Percentiles rank a stretch among this genome's conserved stretches.
Evolutionary conservation across 2,113 vertebrate species (phyloP).

Genomic region (Neofelis nebulosa): DNA sequence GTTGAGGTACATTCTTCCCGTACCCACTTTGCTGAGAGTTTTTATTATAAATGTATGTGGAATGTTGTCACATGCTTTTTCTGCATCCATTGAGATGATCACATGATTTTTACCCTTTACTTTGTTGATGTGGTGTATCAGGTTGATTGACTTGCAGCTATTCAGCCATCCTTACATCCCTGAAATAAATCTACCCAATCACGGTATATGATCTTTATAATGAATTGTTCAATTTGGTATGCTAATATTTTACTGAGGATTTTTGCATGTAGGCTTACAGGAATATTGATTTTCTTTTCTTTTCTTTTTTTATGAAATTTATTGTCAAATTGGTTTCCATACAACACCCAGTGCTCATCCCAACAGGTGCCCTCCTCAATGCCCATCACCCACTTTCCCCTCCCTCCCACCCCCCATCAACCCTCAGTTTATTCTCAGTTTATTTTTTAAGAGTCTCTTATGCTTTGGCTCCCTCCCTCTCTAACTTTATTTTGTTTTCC

Average conservation of each 20-base stretch:
- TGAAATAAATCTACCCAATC: background rate
- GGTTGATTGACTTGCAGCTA: background rate
- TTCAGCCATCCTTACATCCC: background rate
- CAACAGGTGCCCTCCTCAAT: no score
- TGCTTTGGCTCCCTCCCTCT: no score
- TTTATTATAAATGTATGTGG: background rate
- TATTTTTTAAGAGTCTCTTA: no score
- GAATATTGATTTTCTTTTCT: background rate
- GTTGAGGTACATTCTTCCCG: background rate
- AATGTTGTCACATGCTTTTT: background rate
- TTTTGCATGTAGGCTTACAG: background rate
- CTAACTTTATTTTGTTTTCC: no score
- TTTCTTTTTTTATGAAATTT: no score
- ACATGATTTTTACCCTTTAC: background rate
- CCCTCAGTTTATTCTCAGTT: no score
- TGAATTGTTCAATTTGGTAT: background rate
- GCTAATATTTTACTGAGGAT: background rate
- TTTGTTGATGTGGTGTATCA: background rate
- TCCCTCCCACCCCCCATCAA: no score
- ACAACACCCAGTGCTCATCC: no score
- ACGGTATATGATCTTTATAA: background rate
- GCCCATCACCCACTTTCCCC: no score
- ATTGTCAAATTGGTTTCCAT: no score
- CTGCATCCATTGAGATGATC: background rate
- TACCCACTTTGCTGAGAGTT: background rate